Percentiles rank a stretch among this genome's conserved stretches.
These are phyloP conservation scores for Caradrina kadenii DNA, from an alignment of 2,888 invertebrate genomes.

Conservation along the genomic window DNA sequence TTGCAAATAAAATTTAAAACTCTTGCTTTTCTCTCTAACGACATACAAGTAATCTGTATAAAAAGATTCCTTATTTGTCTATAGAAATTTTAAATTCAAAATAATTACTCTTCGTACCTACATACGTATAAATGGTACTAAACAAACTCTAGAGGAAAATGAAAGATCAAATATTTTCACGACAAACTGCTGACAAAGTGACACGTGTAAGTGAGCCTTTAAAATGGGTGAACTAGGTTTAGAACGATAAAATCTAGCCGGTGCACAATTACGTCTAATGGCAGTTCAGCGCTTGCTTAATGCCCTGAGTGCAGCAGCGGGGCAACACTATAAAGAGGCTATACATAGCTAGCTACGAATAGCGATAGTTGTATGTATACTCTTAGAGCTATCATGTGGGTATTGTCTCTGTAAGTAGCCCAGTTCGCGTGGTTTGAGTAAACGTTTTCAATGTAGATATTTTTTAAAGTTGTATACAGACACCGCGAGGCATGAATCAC, in stretches of 20 bases:
- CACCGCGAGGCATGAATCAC: too few relatives aligned
- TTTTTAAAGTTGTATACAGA: too few relatives aligned
- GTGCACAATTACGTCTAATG: conserved; percentile 57
- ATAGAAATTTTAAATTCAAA: too few relatives aligned
- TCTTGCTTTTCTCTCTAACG: too few relatives aligned
- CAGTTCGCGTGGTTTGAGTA: neutral
- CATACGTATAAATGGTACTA: too few relatives aligned
- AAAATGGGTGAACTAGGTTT: conserved; percentile 32
- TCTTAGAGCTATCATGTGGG: neutral
- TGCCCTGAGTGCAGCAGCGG: conserved; percentile 50
- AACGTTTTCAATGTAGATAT: neutral
- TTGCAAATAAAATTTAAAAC: too few relatives aligned
- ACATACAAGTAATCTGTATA: too few relatives aligned
- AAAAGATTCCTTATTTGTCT: too few relatives aligned
- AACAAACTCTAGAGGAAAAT: too few relatives aligned
- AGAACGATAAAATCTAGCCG: conserved; percentile 50
- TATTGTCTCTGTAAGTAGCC: conserved; percentile 10
- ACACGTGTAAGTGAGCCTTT: conserved; percentile 17
- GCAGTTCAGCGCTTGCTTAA: conserved; percentile 50
- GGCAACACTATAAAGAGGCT: conserved; percentile 3
- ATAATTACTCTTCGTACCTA: too few relatives aligned
- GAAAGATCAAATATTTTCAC: too few relatives aligned
- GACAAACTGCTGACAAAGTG: neutral
- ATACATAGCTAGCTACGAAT: neutral
- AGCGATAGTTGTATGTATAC: conserved; percentile 4